Percentiles rank a stretch among this genome's conserved stretches.
Evolutionary conservation across 2,888 invertebrate species (phyloP).

Genomic region (Agrotis ipsilon): DNA sequence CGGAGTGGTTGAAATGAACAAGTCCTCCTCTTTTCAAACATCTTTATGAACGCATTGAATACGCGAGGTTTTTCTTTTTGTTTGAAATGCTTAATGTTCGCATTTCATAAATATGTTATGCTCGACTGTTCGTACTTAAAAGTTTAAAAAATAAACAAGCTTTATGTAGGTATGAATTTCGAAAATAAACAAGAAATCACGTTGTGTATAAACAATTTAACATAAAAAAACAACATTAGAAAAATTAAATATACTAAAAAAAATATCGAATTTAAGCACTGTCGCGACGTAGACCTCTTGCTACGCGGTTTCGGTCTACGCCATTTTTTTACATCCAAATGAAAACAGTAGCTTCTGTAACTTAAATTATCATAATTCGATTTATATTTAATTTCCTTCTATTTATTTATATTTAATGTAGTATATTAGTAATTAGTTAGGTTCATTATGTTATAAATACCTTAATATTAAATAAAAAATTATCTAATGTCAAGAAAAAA

Average conservation of each 20-base stretch:
- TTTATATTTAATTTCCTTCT: neutral
- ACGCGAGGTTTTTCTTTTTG: constrained; percentile 17
- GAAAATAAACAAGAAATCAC: neutral
- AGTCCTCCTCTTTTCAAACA: constrained; percentile 58
- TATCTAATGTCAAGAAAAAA: no score
- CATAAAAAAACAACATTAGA: no score
- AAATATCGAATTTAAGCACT: no score
- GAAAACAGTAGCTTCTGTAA: no score
- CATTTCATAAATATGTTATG: constrained; percentile 7
- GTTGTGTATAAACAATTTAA: no score
- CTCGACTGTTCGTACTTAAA: constrained; percentile 6
- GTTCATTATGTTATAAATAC: no score
- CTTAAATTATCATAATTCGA: neutral
- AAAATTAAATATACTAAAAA: no score
- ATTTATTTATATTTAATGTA: no score
- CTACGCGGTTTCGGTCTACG: neutral
- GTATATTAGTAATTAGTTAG: no score
- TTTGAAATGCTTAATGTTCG: neutral
- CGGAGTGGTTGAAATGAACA: constrained; percentile 60
- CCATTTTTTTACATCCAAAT: neutral
- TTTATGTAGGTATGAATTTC: neutral
- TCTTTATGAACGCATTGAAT: constrained; percentile 39
- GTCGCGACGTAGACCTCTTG: neutral
- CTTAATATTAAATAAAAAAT: no score
- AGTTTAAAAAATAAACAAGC: neutral